Base-by-base conservation (phyloP, 2,888 invertebrate species). In the Plebejus anna region DNA sequence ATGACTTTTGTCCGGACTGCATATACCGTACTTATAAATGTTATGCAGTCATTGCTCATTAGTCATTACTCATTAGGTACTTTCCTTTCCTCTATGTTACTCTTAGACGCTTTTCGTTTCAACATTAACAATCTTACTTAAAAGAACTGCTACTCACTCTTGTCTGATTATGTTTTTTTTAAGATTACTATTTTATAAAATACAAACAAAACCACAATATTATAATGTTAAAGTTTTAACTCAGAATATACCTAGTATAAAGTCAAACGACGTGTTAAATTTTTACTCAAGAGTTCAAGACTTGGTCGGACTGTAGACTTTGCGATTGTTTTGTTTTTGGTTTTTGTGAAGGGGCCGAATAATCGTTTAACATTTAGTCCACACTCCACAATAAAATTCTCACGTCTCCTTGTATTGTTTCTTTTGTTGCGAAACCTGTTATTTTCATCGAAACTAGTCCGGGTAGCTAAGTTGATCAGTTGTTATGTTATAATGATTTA, bases 391-490 rank as follows among this genome's bases (percentile, higher is more conserved):
- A 55, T 42, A 73, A 66, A 73, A 16, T 73, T 73, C 73, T 28
- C 73, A 73, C 73, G 73, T 51, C 73, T 73, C 73, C 51, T 51
- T 73, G 73, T 73, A 73, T 51, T 73, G 51, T 73, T 73, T 47
- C 51, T 73, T 73, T 28, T 73, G 28, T 32, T 16, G 28, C 16
- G 51, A 73, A 73, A 73, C 73, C 73, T 28, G 73, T 73, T 73
- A 22, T 55, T 73, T 32, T 28, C 51, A 47, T 73, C 73, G 47
- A 51, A 28, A 32, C 73, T 73, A 51, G 73, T 73, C 73, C 73
- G 51, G 11, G 73, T 73, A 16, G 66, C 66, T 32, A 66, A 28
- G 32, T 66, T 32, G 13, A 66, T 66, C 32, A 32, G 32, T 66
- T 66, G 73, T 11, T 55, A 55, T 51, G 28, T 55, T 42, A 11